Base-by-base conservation (phyloP, 2,888 invertebrate genomes). In the Trissolcus japonicus region DNA sequence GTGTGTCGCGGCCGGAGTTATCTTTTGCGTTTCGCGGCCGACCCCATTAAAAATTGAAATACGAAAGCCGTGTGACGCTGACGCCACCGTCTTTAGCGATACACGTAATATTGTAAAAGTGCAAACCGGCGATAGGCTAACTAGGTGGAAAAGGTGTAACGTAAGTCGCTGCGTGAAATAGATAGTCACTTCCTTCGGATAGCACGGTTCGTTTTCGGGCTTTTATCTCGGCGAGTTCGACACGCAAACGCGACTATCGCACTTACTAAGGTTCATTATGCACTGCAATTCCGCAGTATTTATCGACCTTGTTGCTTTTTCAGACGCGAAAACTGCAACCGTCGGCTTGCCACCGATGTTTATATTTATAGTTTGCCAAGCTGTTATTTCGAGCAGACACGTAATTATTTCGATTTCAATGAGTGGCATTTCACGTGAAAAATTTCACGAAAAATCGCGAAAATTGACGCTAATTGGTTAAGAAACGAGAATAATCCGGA, bases 101-200 rank as follows among this genome's bases (percentile, higher is more conserved):
- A 76, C 14, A 57, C 72, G 54, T 62, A 67, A 78, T 77, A 77
- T 76, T 80, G 60, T 69, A 76, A 82, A 80, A 71, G 78, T 80
- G 66, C 66, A 55, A n/a, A 48, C 57, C 48, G 56, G 54, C 74
- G 83, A 85, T 84, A 84, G 81, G 78, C 82, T 82, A 82, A 82
- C 80, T 81, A 82, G 82, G 79, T 76, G 77, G 79, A 74, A 74
- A 76, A 81, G 80, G 68, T 69, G 71, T 61, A 63, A 65, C 66
- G 67, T 80, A 69, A 51, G 41, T 55, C 63, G 67, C 57, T 60
- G 74, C 76, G 78, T 80, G 74, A 76, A 80, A 51, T 11, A 83
- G 83, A 83, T 82, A 83, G 78, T 68, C 75, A 83, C 83, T 86
- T 85, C 85, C 84, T 86, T 81, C 68, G 82, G 86, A 84, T 84